These are phyloP conservation scores for Candidula unifasciata DNA, from an alignment of 2,888 invertebrate species.

Conservation along the genomic window DNA sequence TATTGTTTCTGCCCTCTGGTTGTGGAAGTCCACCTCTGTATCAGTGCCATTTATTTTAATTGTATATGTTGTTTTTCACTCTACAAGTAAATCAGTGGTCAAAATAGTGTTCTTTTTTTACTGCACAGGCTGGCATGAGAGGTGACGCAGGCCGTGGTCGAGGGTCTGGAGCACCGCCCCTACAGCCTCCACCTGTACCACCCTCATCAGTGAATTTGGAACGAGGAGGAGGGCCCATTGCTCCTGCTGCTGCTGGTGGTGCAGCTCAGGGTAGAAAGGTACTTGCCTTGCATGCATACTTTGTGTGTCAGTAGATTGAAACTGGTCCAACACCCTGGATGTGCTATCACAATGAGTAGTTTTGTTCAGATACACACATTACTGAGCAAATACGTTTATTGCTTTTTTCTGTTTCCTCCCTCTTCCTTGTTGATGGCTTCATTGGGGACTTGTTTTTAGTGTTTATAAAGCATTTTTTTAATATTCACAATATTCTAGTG, in stretches of 20 bases:
- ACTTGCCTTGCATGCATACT: constrained; percentile 7
- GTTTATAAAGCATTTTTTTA: too few species aligned
- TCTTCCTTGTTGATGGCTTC: too few species aligned
- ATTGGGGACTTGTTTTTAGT: too few species aligned
- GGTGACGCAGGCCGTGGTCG: constrained; percentile 40
- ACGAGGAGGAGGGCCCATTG: neutral
- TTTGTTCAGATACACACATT: too few species aligned
- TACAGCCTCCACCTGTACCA: constrained; percentile 73
- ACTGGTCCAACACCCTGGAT: neutral
- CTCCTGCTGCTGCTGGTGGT: constrained; percentile 12
- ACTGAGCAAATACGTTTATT: too few species aligned
- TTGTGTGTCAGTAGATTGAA: neutral
- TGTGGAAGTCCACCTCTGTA: too few species aligned
- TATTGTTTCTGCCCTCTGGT: too few species aligned
- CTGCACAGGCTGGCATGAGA: constrained; percentile 44
- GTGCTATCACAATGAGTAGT: too few species aligned
- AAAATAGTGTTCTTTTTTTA: neutral
- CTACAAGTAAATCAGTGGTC: neutral
- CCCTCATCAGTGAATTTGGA: constrained; percentile 65
- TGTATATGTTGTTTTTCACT: neutral
- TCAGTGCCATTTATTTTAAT: neutral
- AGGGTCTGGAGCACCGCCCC: constrained; percentile 67
- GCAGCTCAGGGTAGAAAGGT: constrained; percentile 45
- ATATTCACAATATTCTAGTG: too few species aligned
- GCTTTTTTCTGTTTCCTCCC: too few species aligned